Evolutionary conservation across 1,140 invertebrate species (phyloP).

Genomic region (Leptinotarsa texana): DNA sequence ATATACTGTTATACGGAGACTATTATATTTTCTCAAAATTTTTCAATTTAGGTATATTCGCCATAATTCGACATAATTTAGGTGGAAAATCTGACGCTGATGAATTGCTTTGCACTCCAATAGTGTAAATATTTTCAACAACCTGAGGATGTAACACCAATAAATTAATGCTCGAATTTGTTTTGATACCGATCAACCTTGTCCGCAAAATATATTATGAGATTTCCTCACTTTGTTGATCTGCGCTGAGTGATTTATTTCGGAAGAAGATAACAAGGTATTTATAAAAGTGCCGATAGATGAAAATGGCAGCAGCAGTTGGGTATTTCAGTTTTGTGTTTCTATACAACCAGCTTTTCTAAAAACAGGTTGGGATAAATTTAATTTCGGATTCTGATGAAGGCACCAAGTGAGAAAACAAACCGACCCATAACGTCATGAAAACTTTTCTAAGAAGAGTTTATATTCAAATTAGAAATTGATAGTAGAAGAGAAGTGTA

Average conservation of each 20-base stretch:
- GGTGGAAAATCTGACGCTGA: neutral
- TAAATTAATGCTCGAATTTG: conserved; percentile 3
- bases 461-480: too few species aligned
- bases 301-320: neutral
- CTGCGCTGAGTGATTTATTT: neutral
- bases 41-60: too few species aligned
- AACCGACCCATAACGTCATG: too few species aligned
- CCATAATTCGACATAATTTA: too few species aligned
- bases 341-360: too few species aligned
- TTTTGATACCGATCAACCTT: conserved; percentile 8
- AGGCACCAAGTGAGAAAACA: too few species aligned
- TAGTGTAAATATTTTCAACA: neutral
- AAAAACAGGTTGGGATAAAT: too few species aligned
- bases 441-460: too few species aligned
- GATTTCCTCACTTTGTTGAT: conserved; percentile 6
- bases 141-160: conserved; percentile 1
- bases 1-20: too few species aligned
- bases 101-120: neutral
- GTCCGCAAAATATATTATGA: conserved; percentile 2
- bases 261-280: neutral
- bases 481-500: too few species aligned
- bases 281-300: conserved; percentile 4
- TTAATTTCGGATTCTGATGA: too few species aligned
- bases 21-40: too few species aligned
- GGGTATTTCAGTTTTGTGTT: neutral